phyloP scores from a whole-genome alignment of 2,888 invertebrate species.

The Dryadula phaetusa region DNA sequence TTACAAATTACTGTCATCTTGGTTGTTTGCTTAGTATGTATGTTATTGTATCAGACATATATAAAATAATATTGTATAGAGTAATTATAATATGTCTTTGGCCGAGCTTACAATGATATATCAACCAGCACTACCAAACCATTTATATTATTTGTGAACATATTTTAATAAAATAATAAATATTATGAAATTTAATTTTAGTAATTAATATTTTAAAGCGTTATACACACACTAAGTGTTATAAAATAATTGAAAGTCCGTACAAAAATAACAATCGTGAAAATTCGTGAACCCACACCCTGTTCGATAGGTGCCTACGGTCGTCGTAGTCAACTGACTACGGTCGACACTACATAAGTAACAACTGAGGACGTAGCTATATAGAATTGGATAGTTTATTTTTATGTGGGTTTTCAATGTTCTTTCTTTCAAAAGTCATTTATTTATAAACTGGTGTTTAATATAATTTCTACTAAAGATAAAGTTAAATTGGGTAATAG shows the following conservation, averaged over 20 bases:
- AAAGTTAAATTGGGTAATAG: neutral
- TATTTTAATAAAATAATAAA: neutral
- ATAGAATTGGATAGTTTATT: neutral
- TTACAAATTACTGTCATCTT: slow-evolving; percentile 19
- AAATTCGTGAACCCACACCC: neutral
- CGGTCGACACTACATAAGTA: no score
- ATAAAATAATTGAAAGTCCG: neutral
- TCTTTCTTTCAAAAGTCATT: neutral
- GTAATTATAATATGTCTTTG: slow-evolving; percentile 29
- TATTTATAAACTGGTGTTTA: neutral
- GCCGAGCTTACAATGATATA: slow-evolving; percentile 32
- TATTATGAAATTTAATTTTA: neutral
- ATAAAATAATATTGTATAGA: slow-evolving; percentile 22
- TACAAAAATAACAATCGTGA: neutral
- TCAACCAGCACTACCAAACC: slow-evolving; percentile 15
- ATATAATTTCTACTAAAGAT: neutral
- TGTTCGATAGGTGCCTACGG: neutral
- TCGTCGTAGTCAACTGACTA: no score
- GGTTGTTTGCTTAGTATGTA: slow-evolving; percentile 16
- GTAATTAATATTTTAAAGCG: neutral
- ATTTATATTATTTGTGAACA: slow-evolving; percentile 1
- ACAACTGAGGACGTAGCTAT: neutral
- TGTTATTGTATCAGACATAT: neutral
- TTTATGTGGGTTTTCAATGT: neutral
- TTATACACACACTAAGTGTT: neutral